phyloP scores from a whole-genome alignment of 2,797 vertebrate species.

The Rhinophrynus dorsalis region DNA sequence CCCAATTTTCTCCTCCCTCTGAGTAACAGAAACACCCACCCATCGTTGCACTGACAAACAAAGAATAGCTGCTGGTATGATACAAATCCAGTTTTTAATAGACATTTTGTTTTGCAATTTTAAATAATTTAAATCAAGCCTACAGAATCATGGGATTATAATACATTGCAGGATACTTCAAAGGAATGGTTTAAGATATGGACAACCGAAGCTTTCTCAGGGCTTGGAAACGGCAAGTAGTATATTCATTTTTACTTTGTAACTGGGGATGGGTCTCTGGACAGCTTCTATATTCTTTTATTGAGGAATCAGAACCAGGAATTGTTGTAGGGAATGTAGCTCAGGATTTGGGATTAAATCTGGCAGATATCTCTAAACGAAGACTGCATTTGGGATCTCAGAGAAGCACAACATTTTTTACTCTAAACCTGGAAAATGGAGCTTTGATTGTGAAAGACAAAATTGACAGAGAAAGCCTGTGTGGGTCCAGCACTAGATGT shows the following conservation, averaged over 20 bases:
- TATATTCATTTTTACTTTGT: conserved; percentile 80
- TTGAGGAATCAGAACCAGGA: conserved; percentile 85
- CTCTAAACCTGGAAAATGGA: conserved; percentile 79
- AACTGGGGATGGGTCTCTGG: conserved; percentile 74
- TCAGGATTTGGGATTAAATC: conserved; percentile 80
- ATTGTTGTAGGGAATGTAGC: conserved; percentile 89
- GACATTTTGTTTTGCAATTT: background rate
- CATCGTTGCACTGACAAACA: conserved; percentile 29
- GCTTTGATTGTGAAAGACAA: conserved; percentile 80
- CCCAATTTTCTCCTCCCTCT: conserved; percentile 21
- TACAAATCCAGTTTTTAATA: background rate
- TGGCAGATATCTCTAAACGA: conserved; percentile 74
- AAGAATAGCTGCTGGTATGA: conserved; percentile 23
- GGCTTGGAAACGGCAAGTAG: conserved; percentile 85
- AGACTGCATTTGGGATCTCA: conserved; percentile 78
- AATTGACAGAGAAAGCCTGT: conserved; percentile 88
- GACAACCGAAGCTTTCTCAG: conserved; percentile 66
- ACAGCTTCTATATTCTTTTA: conserved; percentile 85
- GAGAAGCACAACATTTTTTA: conserved; percentile 78
- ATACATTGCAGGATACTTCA: background rate
- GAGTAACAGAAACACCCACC: conserved; percentile 27
- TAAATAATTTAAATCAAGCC: background rate
- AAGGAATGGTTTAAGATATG: conserved; percentile 39
- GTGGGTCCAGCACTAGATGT: conserved; percentile 76
- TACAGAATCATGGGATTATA: background rate